A percentile compares a stretch with the other conserved stretches of the same genome.
phyloP scores from a whole-genome alignment of 2,113 vertebrate species.

The Colius striatus region DNA sequence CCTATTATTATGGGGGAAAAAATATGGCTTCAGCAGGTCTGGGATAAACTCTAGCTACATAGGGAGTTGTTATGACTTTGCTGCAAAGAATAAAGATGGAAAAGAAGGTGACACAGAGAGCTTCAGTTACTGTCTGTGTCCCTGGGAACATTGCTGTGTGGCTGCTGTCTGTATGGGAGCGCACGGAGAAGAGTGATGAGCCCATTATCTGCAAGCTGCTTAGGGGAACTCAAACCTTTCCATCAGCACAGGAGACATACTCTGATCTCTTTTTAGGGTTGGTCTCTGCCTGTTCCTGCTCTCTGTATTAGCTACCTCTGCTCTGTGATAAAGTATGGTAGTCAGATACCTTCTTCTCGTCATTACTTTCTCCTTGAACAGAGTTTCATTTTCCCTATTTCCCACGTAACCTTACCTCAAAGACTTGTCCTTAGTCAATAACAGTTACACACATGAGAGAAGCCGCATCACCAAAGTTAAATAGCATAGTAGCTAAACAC shows the following conservation, averaged over 20 bases:
- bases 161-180: not conserved
- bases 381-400: not conserved
- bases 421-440: not conserved
- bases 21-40: not conserved
- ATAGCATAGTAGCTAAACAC: not conserved
- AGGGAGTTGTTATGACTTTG: not conserved
- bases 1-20: not conserved
- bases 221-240: constrained; percentile 3
- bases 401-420: not conserved
- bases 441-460: not conserved
- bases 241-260: not conserved
- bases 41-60: not conserved
- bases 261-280: not conserved
- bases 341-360: not conserved
- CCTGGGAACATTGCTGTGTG: accelerated
- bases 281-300: not conserved
- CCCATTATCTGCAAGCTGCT: constrained; percentile 23
- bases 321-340: not conserved
- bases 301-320: not conserved
- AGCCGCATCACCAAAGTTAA: not conserved
- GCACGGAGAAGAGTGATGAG: not conserved
- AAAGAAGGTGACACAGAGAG: not conserved
- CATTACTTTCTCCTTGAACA: not conserved
- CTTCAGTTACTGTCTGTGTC: not conserved
- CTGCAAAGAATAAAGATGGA: not conserved